A percentile compares a stretch with the other conserved stretches of the same genome.
Conservation (phyloP, 2,888 invertebrate genomes). For the Hydrotaea diabolus region DNA sequence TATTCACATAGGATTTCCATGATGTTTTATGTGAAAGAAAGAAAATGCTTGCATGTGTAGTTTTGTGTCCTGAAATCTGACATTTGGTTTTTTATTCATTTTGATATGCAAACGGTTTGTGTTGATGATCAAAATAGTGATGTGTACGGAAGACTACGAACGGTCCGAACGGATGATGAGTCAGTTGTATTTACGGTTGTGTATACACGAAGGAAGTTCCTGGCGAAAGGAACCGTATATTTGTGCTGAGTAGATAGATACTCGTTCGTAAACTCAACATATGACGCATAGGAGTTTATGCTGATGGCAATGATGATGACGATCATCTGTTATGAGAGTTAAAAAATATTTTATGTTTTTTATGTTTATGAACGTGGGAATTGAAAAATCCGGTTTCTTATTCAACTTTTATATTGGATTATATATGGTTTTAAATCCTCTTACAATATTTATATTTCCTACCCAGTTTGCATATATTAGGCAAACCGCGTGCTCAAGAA, state of each 20-base stretch:
- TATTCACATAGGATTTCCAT: constrained; percentile 45
- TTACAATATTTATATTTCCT: constrained; percentile 30
- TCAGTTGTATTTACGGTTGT: constrained; percentile 55
- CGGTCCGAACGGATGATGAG: constrained; percentile 39
- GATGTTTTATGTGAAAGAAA: constrained; percentile 13
- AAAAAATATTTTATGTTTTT: background rate
- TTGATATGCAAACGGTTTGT: constrained; percentile 18
- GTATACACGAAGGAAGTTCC: constrained; percentile 35
- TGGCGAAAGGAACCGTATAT: background rate
- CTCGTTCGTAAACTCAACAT: background rate
- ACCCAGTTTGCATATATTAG: no score
- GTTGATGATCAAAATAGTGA: constrained; percentile 41
- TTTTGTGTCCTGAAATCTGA: constrained; percentile 62
- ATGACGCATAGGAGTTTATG: background rate
- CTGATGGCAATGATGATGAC: constrained; percentile 1
- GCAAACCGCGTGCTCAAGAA: no score
- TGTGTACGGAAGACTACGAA: background rate
- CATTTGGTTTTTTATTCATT: constrained; percentile 31
- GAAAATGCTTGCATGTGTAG: background rate
- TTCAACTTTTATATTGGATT: constrained; percentile 40
- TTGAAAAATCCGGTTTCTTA: constrained; percentile 50
- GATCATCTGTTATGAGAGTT: constrained; percentile 29
- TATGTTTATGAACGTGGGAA: constrained; percentile 66
- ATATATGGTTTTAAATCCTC: constrained; percentile 68
- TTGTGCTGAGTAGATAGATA: background rate